Evolutionary conservation across 2,113 vertebrate species (phyloP).

Genomic region (Asarcornis scutulata): DNA sequence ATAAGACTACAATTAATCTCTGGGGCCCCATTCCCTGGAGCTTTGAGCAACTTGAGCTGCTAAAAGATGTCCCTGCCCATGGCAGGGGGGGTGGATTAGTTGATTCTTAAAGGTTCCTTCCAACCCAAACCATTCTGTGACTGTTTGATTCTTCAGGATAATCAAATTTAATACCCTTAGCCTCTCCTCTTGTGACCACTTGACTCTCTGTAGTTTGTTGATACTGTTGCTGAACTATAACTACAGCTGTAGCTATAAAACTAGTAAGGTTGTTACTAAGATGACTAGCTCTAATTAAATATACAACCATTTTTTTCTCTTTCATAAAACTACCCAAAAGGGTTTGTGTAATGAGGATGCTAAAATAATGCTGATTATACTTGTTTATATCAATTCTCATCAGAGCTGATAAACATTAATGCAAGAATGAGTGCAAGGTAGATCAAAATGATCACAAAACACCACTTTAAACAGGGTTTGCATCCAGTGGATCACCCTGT

Average conservation of each 20-base stretch:
- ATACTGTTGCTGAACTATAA: not conserved
- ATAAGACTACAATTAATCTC: not conserved
- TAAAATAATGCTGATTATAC: slow-evolving; percentile 47
- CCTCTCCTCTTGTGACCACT: not conserved
- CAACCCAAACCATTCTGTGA: too few relatives aligned
- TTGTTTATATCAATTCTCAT: slow-evolving; percentile 59
- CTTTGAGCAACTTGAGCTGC: too few relatives aligned
- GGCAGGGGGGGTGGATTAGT: too few relatives aligned
- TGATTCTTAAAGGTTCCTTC: too few relatives aligned
- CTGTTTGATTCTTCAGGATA: not conserved
- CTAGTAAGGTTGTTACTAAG: not conserved
- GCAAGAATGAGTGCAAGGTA: slow-evolving; percentile 10
- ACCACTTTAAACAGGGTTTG: slow-evolving; percentile 9
- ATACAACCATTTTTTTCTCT: not conserved
- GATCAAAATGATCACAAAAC: not conserved
- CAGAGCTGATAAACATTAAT: slow-evolving; percentile 54
- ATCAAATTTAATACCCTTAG: not conserved
- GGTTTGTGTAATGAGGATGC: not conserved
- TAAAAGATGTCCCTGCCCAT: too few relatives aligned
- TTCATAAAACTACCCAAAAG: not conserved
- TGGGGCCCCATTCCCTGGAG: too few relatives aligned
- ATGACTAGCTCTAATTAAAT: slow-evolving; percentile 15
- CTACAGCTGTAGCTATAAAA: not conserved
- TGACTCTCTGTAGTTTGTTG: not conserved
- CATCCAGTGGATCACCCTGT: slow-evolving; percentile 6